Evolutionary conservation across 2,797 vertebrate species (phyloP), one percentile per base, ranked within the genome.

Genomic region (Danio aesculapii): DNA sequence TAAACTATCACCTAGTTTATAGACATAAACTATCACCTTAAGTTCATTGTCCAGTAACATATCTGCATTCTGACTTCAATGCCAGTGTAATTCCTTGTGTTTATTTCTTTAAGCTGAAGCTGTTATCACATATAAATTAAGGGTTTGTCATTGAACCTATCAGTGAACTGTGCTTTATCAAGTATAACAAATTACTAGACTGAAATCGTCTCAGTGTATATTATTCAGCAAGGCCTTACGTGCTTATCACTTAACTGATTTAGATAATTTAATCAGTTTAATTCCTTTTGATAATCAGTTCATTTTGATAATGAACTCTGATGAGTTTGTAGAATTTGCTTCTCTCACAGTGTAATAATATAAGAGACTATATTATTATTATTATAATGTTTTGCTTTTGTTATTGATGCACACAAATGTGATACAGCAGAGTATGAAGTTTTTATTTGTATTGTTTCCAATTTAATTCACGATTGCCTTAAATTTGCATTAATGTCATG

Each of bases 41-140:
- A 30, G 30, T 30, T 3, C 30, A 30, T 52, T 14, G 2, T 58
- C 19, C 63, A 17, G 14, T 0, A 11, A 49, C 17, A 14, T 14
- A 41, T 17, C 21, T 39, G 4, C 12, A 76, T 66, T n/a, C 39
- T 53, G 49, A 76, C 50, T 46, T 66, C 1, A 3, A 14, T 75
- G 19, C 16, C 73, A 49, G 64, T 50, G 21, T 19, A 21, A 78
- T 69, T 61, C 49, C 69, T 49, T 46, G 50, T 2, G 30, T 55
- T 50, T 43, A n/a, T 76, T 21, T 21, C 49, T 69, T 8, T 69
- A 17, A 71, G 39, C 17, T 19, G 4, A 43, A 43, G 39, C n/a
- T 57, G 3, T 57, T 44, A 57, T 71, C 52, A 44, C 13, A 8
- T 41, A 5, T 49, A 61, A 78, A 69, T 49, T 4, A 59, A 14